Conservation (phyloP, 2,888 invertebrate genomes). For the Sphaerophoria taeniata region DNA sequence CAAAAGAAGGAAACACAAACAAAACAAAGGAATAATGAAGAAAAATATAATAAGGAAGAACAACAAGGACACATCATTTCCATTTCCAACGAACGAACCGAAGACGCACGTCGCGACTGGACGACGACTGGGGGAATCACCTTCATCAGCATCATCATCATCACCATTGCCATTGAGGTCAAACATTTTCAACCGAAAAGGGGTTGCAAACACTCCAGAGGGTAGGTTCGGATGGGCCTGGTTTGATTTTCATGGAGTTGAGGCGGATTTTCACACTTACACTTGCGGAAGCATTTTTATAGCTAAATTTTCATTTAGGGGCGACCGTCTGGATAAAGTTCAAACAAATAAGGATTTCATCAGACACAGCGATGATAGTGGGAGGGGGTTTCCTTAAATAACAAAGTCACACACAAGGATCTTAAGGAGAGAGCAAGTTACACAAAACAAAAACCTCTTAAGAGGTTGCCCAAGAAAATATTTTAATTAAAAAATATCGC, state of each 20-base stretch:
- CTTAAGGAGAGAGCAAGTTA: conserved; percentile 19
- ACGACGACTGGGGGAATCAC: conserved; percentile 25
- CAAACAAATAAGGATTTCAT: conserved; percentile 41
- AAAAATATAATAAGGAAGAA: conserved; percentile 33
- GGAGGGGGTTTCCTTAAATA: background rate
- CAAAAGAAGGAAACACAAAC: conserved; percentile 1
- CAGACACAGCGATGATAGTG: background rate
- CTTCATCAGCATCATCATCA: conserved; percentile 36
- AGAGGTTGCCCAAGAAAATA: conserved; percentile 62
- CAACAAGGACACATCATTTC: conserved; percentile 53
- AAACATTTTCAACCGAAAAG: conserved; percentile 40
- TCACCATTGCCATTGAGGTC: conserved; percentile 49
- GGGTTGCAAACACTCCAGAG: conserved; percentile 57
- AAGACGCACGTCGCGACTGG: background rate
- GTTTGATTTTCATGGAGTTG: conserved; percentile 30
- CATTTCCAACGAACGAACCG: conserved; percentile 23
- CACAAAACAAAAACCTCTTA: conserved; percentile 58
- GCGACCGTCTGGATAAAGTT: conserved; percentile 64
- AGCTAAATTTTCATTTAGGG: conserved; percentile 56
- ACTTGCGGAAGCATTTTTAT: conserved; percentile 61
- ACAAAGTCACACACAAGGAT: background rate
- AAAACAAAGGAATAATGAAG: background rate
- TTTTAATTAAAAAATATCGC: conserved; percentile 73
- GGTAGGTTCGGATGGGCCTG: background rate
- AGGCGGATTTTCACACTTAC: conserved; percentile 68